Conservation (phyloP, 2,113 vertebrate species). For the Calidris pugnax region DNA sequence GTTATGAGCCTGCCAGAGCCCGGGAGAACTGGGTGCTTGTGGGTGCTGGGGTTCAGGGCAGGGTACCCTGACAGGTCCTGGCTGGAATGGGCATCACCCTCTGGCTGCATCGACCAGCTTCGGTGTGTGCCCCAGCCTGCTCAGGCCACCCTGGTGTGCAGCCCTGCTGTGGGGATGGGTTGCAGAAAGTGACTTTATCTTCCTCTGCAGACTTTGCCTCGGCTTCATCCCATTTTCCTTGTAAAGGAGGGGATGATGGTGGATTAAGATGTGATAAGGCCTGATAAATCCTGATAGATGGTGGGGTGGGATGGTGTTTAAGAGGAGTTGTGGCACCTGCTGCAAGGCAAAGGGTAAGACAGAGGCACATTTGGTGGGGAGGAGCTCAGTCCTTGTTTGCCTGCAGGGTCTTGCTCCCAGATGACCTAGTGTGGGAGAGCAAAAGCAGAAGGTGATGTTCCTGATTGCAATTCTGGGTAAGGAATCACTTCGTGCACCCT, state of each 20-base stretch:
- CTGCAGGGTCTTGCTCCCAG: background rate
- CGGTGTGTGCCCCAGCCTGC: background rate
- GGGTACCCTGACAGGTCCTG: background rate
- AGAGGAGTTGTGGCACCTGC: background rate
- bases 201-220: fast-evolving
- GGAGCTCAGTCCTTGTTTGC: background rate
- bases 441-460: background rate
- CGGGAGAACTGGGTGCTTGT: background rate
- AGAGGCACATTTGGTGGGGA: background rate
- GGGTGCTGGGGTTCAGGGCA: background rate
- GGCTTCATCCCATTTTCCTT: background rate
- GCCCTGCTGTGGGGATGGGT: background rate
- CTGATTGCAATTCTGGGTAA: background rate
- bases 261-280: background rate
- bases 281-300: background rate
- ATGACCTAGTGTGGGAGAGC: background rate
- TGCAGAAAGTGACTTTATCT: background rate
- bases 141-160: fast-evolving
- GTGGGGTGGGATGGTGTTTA: background rate
- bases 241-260: background rate
- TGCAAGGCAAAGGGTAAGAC: fast-evolving
- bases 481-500: fast-evolving
- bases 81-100: background rate
- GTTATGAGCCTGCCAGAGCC: background rate
- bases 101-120: fast-evolving